phyloP scores from a whole-genome alignment of 2,888 invertebrate species.

The Eugnorisma glareosa region DNA sequence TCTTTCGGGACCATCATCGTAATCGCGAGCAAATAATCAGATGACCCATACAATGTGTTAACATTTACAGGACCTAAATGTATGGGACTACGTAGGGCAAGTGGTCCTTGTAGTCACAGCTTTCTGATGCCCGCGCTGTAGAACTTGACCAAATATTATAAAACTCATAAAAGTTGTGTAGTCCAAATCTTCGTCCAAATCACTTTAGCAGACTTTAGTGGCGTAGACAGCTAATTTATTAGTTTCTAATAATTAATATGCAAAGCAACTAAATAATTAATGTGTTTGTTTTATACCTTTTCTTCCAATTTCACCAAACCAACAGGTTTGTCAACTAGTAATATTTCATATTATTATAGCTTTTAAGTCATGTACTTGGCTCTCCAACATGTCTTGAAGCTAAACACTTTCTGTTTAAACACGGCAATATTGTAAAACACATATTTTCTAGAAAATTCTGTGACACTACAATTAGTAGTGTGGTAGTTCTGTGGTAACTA shows the following conservation, averaged over 20 bases:
- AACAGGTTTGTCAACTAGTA: constrained; percentile 2
- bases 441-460: constrained; percentile 57
- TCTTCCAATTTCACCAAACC: constrained; percentile 32
- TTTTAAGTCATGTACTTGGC: background rate
- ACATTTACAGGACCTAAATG: background rate
- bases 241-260: constrained; percentile 31
- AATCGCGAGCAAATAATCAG: background rate
- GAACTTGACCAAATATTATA: no score
- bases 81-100: background rate
- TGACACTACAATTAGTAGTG: constrained; percentile 37
- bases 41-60: background rate
- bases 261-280: constrained; percentile 24
- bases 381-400: constrained; percentile 15
- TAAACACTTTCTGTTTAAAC: constrained; percentile 50
- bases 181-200: constrained; percentile 7
- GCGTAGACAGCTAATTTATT: background rate
- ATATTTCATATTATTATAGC: constrained; percentile 22
- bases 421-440: constrained; percentile 34
- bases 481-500: constrained; percentile 1
- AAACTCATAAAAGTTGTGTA: background rate
- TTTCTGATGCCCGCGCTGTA: background rate
- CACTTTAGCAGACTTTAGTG: background rate
- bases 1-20: background rate
- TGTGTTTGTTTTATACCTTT: constrained; percentile 11
- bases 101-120: background rate